A percentile compares a stretch with the other conserved stretches of the same genome.
Conservation (phyloP, 2,113 vertebrate species). For the Suncus etruscus region DNA sequence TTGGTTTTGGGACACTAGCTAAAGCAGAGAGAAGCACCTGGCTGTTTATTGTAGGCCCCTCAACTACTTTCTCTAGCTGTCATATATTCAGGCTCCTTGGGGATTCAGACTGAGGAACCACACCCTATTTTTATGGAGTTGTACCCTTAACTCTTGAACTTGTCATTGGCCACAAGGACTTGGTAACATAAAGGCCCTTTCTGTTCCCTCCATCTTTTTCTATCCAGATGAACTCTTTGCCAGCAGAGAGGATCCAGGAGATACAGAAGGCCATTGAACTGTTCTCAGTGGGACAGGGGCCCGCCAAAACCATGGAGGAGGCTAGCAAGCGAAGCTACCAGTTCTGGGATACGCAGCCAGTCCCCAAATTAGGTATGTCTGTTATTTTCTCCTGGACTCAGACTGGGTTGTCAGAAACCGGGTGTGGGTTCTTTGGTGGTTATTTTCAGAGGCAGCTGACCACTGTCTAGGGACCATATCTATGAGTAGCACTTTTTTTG, state of each 20-base stretch:
- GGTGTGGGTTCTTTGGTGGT: neutral
- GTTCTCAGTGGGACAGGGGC: conserved; percentile 97
- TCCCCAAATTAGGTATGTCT: conserved; percentile 95
- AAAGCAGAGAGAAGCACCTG: neutral
- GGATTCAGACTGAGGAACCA: neutral
- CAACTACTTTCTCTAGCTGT: neutral
- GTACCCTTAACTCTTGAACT: conserved; percentile 14
- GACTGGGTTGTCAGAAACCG: neutral
- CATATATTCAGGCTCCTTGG: neutral
- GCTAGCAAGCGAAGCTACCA: conserved; percentile 98
- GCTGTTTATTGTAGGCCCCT: accelerated
- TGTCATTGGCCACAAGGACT: conserved; percentile 27
- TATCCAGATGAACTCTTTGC: conserved; percentile 95
- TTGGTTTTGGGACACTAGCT: neutral
- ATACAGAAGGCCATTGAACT: conserved; percentile 99
- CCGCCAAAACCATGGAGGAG: conserved; percentile 99
- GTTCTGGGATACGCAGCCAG: conserved; percentile 99
- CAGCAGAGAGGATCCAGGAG: conserved; percentile 98
- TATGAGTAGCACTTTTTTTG: neutral
- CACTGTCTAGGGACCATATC: neutral
- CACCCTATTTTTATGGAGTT: neutral
- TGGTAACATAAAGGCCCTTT: conserved; percentile 64
- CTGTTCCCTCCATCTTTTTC: conserved; percentile 53
- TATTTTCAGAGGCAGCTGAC: conserved; percentile 1
- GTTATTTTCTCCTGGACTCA: neutral